Percentiles rank a stretch among this genome's conserved stretches.
Conservation (phyloP, 2,888 invertebrate species). For the Criorhina ranunculi region DNA sequence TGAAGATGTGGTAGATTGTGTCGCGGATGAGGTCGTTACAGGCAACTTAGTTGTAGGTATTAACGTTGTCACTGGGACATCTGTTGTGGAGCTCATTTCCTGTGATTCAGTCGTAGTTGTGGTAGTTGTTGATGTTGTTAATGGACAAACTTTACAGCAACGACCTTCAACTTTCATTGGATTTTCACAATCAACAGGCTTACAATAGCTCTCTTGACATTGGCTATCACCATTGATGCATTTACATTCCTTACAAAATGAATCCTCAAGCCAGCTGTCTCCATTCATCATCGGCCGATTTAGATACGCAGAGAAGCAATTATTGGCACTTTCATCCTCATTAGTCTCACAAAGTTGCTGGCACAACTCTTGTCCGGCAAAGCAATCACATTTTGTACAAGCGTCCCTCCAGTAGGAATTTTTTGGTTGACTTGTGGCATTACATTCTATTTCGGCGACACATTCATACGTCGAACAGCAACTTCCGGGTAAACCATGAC, state of each 20-base stretch:
- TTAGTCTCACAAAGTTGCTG: constrained; percentile 73
- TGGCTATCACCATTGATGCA: constrained; percentile 78
- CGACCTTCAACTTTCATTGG: constrained; percentile 78
- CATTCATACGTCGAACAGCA: constrained; percentile 85
- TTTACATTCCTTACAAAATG: constrained; percentile 79
- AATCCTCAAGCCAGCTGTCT: constrained; percentile 79
- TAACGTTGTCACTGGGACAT: not conserved
- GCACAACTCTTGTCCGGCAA: constrained; percentile 77
- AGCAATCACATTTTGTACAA: constrained; percentile 80
- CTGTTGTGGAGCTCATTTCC: not conserved
- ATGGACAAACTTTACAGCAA: constrained; percentile 81
- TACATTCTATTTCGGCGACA: constrained; percentile 79
- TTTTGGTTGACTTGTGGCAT: constrained; percentile 15
- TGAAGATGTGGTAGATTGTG: constrained; percentile 5
- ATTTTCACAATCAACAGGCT: constrained; percentile 78
- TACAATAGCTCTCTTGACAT: constrained; percentile 79
- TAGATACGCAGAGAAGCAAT: constrained; percentile 76
- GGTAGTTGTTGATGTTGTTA: constrained; percentile 34
- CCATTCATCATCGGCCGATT: constrained; percentile 78
- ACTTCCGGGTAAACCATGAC: constrained; percentile 81
- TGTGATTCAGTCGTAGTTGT: constrained; percentile 8
- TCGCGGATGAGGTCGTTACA: constrained; percentile 4
- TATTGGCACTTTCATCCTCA: constrained; percentile 59
- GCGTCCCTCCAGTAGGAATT: constrained; percentile 72
- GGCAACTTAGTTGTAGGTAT: not conserved